Evolutionary conservation across 2,113 vertebrate genomes (phyloP), one percentile per base, ranked within the genome.

Genomic region (Trogon melanurus): DNA sequence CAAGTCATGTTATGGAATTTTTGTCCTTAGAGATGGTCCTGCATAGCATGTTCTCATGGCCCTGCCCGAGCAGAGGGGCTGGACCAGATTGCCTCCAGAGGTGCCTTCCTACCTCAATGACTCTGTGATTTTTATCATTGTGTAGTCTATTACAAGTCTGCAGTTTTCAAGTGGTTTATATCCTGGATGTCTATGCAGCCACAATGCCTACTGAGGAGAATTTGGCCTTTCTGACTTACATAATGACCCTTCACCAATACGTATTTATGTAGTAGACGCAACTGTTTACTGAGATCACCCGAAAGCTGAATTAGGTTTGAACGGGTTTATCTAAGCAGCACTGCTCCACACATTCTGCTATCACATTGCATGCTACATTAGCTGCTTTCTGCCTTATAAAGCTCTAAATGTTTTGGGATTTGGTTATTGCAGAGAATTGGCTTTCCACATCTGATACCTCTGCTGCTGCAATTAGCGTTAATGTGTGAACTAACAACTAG

Each of bases 321-420:
- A 93, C 74, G 61, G 58, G 27, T 93, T 93, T 88, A 83, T 88
- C 64, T 83, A 90, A 91, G 14, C 45, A 54, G 44, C 74, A 78
- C 23, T 58, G 60, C 60, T 78, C 71, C 56, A 60, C 67, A 17
- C 11, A 61, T 57, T 83, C 61, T 86, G 45, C 45, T 80, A 79
- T 32, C 57, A 79, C 50, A 30, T 0, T 83, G 91, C 75, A 85
- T 44, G 82, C 79, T 73, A 51, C 88, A 96, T 94, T 96, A 94
- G 79, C 83, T 93, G 57, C 83, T 93, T 91, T 89, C 92, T 95
- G 85, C 82, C 72, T 93, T 91, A 75, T 84, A 92, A 91, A 83
- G 48, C 44, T 74, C 72, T 90, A 53, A 88, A 92, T 75, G 90
- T 80, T 94, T 86, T 75, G 92, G 34, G 60, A 94, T 80, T 82